phyloP scores from a whole-genome alignment of 2,888 invertebrate species.

The Andrena bucephala region DNA sequence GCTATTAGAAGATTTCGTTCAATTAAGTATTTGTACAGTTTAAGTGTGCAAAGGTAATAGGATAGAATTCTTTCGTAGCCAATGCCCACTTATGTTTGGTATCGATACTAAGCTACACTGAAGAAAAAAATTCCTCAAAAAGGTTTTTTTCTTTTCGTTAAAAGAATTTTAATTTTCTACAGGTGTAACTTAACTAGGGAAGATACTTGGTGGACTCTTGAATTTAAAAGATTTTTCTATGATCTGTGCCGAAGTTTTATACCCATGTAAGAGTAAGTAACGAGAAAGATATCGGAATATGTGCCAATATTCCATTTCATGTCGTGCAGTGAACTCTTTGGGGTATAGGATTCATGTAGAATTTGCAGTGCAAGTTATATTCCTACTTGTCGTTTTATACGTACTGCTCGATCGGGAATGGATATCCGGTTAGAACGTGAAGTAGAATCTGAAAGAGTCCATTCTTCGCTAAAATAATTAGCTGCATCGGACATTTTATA shows the following conservation, averaged over 20 bases:
- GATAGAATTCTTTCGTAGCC: no score
- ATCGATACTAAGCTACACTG: no score
- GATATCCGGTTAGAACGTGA: not conserved
- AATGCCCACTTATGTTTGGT: no score
- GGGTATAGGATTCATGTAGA: not conserved
- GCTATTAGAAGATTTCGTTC: no score
- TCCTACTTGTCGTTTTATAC: not conserved
- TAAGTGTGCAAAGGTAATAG: no score
- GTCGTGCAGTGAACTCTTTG: not conserved
- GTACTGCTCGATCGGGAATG: not conserved
- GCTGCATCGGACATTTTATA: not conserved
- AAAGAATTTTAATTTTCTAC: not conserved
- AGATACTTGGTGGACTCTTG: not conserved
- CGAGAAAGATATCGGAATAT: conserved; percentile 6
- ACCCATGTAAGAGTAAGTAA: not conserved
- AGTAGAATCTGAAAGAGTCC: not conserved
- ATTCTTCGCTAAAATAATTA: not conserved
- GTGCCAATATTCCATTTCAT: conserved; percentile 18
- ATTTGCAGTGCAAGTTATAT: conserved; percentile 14
- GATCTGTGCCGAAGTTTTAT: not conserved
- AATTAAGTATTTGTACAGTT: no score
- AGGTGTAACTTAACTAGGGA: not conserved
- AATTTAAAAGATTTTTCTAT: not conserved
- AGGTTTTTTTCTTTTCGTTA: not conserved
- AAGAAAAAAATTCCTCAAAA: no score